Conservation (phyloP, 1,140 invertebrate genomes). For the Sarcophaga peregrina region DNA sequence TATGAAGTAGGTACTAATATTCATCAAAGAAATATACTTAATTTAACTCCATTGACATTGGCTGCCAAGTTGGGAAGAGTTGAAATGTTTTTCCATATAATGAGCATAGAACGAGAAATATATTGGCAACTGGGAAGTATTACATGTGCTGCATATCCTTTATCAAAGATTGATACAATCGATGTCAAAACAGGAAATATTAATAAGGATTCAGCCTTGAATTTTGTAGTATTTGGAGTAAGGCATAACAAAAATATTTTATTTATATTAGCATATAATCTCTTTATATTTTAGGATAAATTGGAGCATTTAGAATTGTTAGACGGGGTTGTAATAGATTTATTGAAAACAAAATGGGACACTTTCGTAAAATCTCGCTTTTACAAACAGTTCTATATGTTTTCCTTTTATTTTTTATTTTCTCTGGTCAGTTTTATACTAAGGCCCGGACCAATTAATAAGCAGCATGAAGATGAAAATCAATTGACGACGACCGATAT, state of each 20-base stretch:
- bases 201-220: conserved; percentile 92
- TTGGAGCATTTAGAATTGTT: conserved; percentile 94
- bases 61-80: conserved; percentile 92
- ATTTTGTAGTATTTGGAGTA: conserved; percentile 98
- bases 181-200: conserved; percentile 90
- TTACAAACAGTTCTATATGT: conserved; percentile 91
- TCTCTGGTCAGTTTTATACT: conserved; percentile 88
- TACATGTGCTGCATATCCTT: conserved; percentile 95
- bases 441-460: conserved; percentile 77
- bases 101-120: conserved; percentile 93
- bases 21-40: conserved; percentile 85
- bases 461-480: conserved; percentile 57
- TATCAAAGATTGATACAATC: conserved; percentile 97
- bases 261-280: background rate
- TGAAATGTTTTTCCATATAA: conserved; percentile 95
- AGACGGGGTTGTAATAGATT: conserved; percentile 93
- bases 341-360: conserved; percentile 97
- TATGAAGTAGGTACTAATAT: conserved; percentile 91
- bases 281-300: conserved; percentile 77
- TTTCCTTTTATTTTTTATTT: conserved; percentile 88
- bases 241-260: conserved; percentile 53
- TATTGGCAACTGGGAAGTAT: conserved; percentile 97
- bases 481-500: background rate
- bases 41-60: conserved; percentile 92
- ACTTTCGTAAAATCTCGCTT: conserved; percentile 96